These are phyloP conservation scores for Aptenodytes patagonicus DNA, from an alignment of 2,113 vertebrate genomes.

Conservation along the genomic window DNA sequence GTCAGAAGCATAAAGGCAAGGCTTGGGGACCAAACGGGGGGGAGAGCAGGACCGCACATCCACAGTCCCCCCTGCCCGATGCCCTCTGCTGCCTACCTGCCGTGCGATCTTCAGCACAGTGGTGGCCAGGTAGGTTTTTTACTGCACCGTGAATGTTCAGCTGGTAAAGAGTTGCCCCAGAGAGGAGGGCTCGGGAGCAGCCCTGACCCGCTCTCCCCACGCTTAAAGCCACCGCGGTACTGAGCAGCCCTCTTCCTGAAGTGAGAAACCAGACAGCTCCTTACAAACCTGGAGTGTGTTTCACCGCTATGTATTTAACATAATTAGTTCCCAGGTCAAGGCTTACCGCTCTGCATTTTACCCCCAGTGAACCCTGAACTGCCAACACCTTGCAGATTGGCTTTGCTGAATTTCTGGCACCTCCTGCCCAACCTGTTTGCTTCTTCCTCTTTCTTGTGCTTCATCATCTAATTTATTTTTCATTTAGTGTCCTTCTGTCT, in stretches of 20 bases:
- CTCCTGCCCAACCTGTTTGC: neutral
- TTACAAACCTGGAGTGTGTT: neutral
- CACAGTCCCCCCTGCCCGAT: fast-evolving
- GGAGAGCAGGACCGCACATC: neutral
- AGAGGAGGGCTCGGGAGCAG: neutral
- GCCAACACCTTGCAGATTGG: neutral
- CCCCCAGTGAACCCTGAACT: neutral
- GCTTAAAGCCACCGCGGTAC: neutral
- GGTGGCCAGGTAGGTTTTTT: neutral
- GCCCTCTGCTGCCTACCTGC: neutral
- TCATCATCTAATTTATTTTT: neutral
- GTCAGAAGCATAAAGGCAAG: neutral
- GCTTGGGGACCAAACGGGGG: neutral
- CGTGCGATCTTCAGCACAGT: fast-evolving
- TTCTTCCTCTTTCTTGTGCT: neutral
- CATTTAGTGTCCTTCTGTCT: neutral
- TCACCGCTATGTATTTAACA: neutral
- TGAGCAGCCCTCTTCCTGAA: neutral
- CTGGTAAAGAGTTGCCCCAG: neutral
- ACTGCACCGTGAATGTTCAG: neutral
- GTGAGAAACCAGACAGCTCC: neutral
- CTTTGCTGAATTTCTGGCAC: slow-evolving; percentile 2
- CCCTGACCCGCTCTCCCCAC: neutral
- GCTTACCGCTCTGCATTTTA: neutral
- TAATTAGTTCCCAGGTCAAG: neutral